Evolutionary conservation across 2,888 invertebrate genomes (phyloP).

Genomic region (Ptilodon capucinus): DNA sequence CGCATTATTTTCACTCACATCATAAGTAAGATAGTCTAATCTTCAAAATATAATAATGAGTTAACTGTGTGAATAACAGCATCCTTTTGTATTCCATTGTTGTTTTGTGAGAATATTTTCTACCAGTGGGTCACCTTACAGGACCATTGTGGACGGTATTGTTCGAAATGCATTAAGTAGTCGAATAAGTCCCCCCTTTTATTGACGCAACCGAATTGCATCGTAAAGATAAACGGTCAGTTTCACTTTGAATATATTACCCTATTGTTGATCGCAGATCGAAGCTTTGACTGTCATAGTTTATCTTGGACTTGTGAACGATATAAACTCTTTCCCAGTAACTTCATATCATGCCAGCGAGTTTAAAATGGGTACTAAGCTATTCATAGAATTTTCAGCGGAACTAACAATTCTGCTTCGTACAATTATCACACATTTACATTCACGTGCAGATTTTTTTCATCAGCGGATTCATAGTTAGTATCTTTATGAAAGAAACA

Average conservation of each 20-base stretch:
- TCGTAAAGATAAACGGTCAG: conserved; percentile 34
- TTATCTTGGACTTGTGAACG: background rate
- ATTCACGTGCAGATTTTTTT: too few species aligned
- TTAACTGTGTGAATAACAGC: conserved; percentile 82
- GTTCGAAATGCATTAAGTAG: conserved; percentile 50
- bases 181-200: conserved; percentile 41
- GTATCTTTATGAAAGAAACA: too few species aligned
- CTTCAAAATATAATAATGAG: conserved; percentile 58
- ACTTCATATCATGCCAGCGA: background rate
- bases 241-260: conserved; percentile 19
- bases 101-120: conserved; percentile 75
- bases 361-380: too few species aligned
- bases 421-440: too few species aligned
- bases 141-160: conserved; percentile 43
- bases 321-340: background rate
- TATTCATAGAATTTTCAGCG: too few species aligned
- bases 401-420: too few species aligned
- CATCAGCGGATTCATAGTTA: too few species aligned
- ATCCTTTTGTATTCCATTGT: conserved; percentile 76
- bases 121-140: conserved; percentile 51
- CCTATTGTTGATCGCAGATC: background rate
- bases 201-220: conserved; percentile 24
- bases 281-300: background rate
- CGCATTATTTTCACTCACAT: conserved; percentile 21
- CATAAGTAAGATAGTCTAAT: conserved; percentile 51